These are phyloP conservation scores for Poecilia latipinna DNA, from an alignment of 2,113 vertebrate species.

Conservation along the genomic window DNA sequence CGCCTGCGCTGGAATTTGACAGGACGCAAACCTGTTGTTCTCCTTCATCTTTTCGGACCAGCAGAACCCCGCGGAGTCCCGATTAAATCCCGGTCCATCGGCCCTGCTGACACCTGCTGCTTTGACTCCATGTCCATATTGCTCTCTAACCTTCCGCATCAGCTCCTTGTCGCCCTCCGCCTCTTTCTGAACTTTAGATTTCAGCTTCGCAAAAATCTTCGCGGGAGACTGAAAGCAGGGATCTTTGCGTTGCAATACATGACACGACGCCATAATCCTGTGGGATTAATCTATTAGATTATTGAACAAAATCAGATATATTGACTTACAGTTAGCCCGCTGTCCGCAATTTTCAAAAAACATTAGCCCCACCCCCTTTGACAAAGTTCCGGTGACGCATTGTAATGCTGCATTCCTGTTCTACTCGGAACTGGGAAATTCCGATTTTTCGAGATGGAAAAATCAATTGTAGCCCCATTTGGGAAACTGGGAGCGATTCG, in stretches of 20 bases:
- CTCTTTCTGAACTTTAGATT: slow-evolving; percentile 69
- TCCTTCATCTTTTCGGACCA: background rate
- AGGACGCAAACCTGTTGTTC: background rate
- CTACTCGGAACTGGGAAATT: too few species aligned
- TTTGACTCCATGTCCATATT: background rate
- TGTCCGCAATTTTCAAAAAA: slow-evolving; percentile 43
- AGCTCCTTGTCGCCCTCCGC: background rate
- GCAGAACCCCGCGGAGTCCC: background rate
- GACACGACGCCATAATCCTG: slow-evolving; percentile 43
- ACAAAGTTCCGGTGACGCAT: slow-evolving; percentile 29
- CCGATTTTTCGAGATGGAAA: too few species aligned
- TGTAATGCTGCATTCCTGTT: too few species aligned
- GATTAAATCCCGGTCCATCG: background rate
- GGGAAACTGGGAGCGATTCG: too few species aligned
- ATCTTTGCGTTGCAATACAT: background rate
- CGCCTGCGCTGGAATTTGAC: slow-evolving; percentile 48
- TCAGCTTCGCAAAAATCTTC: slow-evolving; percentile 78
- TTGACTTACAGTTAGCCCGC: slow-evolving; percentile 5
- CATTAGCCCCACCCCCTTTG: slow-evolving; percentile 19
- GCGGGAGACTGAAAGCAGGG: slow-evolving; percentile 69
- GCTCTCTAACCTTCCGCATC: background rate
- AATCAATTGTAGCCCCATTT: too few species aligned
- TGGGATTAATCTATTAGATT: too few species aligned
- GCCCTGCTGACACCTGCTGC: background rate
- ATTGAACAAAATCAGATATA: too few species aligned